These are phyloP conservation scores for Ostrea edulis DNA, from an alignment of 1,140 invertebrate genomes.

Conservation along the genomic window DNA sequence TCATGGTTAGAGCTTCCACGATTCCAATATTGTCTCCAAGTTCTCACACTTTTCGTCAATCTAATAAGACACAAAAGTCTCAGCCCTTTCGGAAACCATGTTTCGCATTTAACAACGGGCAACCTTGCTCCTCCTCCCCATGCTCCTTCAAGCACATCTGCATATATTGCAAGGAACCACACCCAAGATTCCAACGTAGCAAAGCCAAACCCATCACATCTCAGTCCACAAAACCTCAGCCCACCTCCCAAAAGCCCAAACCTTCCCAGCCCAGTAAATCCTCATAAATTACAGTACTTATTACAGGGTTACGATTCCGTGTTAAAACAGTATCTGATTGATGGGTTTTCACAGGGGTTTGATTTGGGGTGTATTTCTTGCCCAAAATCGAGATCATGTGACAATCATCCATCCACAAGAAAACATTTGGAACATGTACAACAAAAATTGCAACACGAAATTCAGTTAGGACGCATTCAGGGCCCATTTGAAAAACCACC, in stretches of 20 bases:
- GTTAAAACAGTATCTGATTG: background rate
- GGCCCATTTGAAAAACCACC: conserved; percentile 12
- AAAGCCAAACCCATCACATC: no score
- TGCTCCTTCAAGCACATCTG: conserved; percentile 42
- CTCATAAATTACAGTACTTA: background rate
- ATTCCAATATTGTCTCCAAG: no score
- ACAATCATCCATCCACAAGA: conserved; percentile 8
- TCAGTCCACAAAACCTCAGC: background rate
- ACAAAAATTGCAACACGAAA: background rate
- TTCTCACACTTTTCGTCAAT: background rate
- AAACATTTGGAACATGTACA: background rate
- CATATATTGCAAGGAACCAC: background rate
- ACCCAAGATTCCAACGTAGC: background rate
- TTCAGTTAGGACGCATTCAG: background rate
- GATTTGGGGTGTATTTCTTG: background rate
- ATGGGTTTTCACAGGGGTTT: conserved; percentile 14
- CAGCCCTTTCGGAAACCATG: background rate
- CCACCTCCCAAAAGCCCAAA: background rate
- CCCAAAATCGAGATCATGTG: no score
- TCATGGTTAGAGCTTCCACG: conserved; percentile 24
- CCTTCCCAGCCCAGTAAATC: conserved; percentile 35
- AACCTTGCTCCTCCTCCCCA: background rate
- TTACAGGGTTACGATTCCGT: background rate
- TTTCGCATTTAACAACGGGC: conserved; percentile 11
- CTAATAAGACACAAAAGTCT: background rate